Evolutionary conservation across 1,140 invertebrate species (phyloP), one percentile per base, ranked within the genome.

Genomic region (Drosophila teissieri): DNA sequence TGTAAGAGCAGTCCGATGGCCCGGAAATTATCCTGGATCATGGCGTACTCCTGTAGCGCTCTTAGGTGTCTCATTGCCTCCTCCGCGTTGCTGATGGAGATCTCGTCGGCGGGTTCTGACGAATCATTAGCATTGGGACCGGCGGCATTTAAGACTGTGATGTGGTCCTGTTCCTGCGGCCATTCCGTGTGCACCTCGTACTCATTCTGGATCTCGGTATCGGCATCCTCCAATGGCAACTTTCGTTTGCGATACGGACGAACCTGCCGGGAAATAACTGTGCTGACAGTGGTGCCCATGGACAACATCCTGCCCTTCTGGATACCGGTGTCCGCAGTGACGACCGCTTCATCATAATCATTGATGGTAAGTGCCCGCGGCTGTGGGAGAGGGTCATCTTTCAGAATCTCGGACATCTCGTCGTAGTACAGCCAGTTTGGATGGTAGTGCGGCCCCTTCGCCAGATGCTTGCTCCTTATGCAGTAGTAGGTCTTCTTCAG

Each of bases 1-100:
- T 90, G 65, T 7, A 65, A 75, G 6, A 90, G 53, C 17, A 90
- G 55, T n/a, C 86, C 88, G 31, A 85, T 90, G 0, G 88, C 88
- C 4, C 86, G 53, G 40, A 76, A 91, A 19, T 91, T 90, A 6
- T 90, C 79, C 44, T 75, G 65, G 4, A 86, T 8, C 80, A 91
- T 76, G 7, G 82, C 86, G 19, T 76, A 91, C 15, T 91, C 88
- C 51, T 81, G 82, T 3, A 91, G 40, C 0, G 65, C 82, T 15
- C 64, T 63, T 5, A 91, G 24, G 42, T 80, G 74, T 45, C 39
- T 44, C 17, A 90, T 4, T 0, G 82, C 86, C n/a, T 84, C 80
- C 4, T 68, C 64, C 1, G 6, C 14, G 37, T n/a, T 65, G 37
- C 17, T 14, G 1, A 68, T 68, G n/a, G 60, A 65, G 2, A 68